Evolutionary conservation across 2,797 vertebrate genomes (phyloP).

Genomic region (Cichlasoma orientale): DNA sequence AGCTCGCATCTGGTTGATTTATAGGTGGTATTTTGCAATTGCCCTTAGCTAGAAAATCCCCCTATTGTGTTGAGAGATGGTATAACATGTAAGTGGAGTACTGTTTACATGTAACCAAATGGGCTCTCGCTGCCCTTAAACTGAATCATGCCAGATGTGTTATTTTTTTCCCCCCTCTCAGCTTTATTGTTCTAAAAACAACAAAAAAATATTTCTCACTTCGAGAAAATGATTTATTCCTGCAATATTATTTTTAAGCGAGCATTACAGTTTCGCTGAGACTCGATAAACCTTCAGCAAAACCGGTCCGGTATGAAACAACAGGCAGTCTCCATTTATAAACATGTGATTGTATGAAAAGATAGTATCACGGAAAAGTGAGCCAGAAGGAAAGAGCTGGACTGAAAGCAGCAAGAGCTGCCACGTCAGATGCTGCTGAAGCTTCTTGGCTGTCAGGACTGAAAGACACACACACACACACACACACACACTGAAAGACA

Average conservation of each 20-base stretch:
- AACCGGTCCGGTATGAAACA: constrained; percentile 52
- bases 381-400: constrained; percentile 75
- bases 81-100: constrained; percentile 22
- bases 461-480: constrained; percentile 47
- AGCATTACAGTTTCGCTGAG: constrained; percentile 14
- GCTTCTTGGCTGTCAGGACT: constrained; percentile 75
- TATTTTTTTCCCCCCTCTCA: not conserved
- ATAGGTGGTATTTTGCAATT: constrained; percentile 5
- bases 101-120: constrained; percentile 32
- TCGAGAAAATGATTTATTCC: constrained; percentile 12
- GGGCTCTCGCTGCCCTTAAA: constrained; percentile 4
- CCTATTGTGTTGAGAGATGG: constrained; percentile 3
- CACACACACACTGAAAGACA: constrained; percentile 33
- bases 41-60: constrained; percentile 7
- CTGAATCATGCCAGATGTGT: constrained; percentile 8
- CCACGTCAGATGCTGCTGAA: constrained; percentile 80
- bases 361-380: constrained; percentile 72
- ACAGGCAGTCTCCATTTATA: constrained; percentile 67
- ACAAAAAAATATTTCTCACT: not conserved
- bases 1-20: constrained; percentile 30
- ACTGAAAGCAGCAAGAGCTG: constrained; percentile 72
- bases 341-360: constrained; percentile 72
- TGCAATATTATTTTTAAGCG: constrained; percentile 31
- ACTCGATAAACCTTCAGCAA: constrained; percentile 45
- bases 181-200: constrained; percentile 1